Conservation (phyloP, 2,113 vertebrate genomes). For the Theristicus caerulescens region DNA sequence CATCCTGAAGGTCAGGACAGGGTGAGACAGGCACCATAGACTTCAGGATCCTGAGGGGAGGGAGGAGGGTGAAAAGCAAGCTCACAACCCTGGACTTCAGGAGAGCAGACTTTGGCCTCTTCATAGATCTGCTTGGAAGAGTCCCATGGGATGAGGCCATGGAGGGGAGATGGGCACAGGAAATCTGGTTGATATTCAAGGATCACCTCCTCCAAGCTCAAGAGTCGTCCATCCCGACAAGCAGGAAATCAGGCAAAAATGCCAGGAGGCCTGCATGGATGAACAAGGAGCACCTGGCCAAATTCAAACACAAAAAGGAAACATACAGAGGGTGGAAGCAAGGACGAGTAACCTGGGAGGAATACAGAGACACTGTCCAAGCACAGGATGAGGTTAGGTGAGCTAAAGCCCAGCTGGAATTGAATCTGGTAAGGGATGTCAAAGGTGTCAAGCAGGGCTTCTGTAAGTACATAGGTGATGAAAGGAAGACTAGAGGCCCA, state of each 20-base stretch:
- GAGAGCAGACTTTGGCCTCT: background rate
- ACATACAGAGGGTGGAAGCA: background rate
- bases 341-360: background rate
- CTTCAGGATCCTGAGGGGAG: background rate
- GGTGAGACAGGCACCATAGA: background rate
- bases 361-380: background rate
- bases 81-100: background rate
- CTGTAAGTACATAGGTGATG: background rate
- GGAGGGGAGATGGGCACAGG: background rate
- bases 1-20: background rate
- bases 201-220: background rate
- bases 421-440: background rate
- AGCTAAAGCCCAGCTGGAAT: background rate
- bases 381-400: background rate
- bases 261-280: background rate
- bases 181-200: background rate
- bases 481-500: background rate
- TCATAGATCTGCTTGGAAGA: background rate
- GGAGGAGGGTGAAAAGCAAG: background rate
- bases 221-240: background rate
- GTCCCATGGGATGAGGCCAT: background rate
- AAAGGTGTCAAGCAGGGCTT: background rate
- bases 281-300: background rate
- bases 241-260: background rate
- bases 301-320: background rate